Base-by-base conservation (phyloP, 1,140 invertebrate genomes). In the Pinna nobilis region DNA sequence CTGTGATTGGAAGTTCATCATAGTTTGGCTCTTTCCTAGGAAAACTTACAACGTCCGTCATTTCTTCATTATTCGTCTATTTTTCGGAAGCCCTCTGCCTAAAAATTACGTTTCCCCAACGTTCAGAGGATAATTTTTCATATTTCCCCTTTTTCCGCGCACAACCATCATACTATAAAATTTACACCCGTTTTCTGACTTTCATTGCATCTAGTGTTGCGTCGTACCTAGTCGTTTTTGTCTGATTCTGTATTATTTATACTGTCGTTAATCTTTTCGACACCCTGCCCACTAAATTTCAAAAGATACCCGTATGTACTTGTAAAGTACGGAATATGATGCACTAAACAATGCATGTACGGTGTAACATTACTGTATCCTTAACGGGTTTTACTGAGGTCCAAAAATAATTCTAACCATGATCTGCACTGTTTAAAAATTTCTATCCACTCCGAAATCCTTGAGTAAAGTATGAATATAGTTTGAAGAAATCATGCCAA, bases 151-250 rank as follows among this genome's bases (percentile, higher is more conserved):
- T 63, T 25, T 28, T 23, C 28, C 60, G 20, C 13, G 18, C 60
- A 41, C 32, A 3, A 63, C 44, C 44, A 41, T 44, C 60, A 33
- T 18, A 3, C n/a, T 63, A 20, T 11, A 3, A 3, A 63, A 47
- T 35, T 33, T 63, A 35, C 25, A 63, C n/a, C 28, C 60, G n/a
- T 25, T 57, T 67, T 57, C 65, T 1, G 13, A 53, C 64, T 25
- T 18, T 53, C 15, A 66, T 30, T 4, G 33, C 50, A 7, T 57
- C 35, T 39, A 25, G 32, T 2, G 65, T 25, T 15, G 30, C 50
- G 44, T 67, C 65, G 28, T 13, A 55, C 23, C 44, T 67, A 13
- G 28, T 37, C 20, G 28, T 57, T 23, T 67, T 67, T 28, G 28
- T 23, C 20, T 67, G 65, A 20, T 67, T n/a, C 50, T 3, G 41